These are phyloP conservation scores for Teinopalpus imperialis DNA, from an alignment of 2,888 invertebrate species.

Conservation along the genomic window DNA sequence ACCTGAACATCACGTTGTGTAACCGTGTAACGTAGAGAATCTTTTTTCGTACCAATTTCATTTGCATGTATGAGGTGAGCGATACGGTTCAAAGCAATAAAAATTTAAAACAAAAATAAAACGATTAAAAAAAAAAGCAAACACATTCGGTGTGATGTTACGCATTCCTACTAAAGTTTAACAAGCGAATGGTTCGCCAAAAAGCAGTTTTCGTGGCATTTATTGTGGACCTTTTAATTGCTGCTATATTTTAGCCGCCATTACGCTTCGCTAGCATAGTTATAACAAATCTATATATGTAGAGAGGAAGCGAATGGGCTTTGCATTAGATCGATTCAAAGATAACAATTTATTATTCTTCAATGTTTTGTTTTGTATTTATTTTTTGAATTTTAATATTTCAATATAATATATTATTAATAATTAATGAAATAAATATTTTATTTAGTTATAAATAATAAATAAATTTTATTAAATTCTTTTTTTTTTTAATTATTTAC, in stretches of 20 bases:
- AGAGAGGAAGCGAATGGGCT: not conserved
- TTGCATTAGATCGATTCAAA: not conserved
- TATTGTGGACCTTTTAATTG: constrained; percentile 24
- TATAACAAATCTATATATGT: constrained; percentile 3
- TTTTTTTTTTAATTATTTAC: too few relatives aligned
- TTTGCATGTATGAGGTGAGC: not conserved
- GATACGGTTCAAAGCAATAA: constrained; percentile 9
- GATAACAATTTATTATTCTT: too few relatives aligned
- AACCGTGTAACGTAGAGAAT: too few relatives aligned
- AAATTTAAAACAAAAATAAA: not conserved
- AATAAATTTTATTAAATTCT: too few relatives aligned
- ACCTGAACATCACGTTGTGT: too few relatives aligned
- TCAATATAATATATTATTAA: too few relatives aligned
- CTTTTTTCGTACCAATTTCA: too few relatives aligned
- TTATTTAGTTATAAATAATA: too few relatives aligned
- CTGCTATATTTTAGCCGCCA: constrained; percentile 14
- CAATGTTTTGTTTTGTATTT: too few relatives aligned
- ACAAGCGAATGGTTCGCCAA: constrained; percentile 23
- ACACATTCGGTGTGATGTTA: constrained; percentile 5
- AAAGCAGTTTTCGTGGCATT: constrained; percentile 14
- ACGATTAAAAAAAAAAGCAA: not conserved
- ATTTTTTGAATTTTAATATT: too few relatives aligned
- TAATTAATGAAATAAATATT: too few relatives aligned
- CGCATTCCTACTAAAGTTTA: constrained; percentile 17
- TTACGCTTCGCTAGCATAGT: constrained; percentile 15